Conservation (phyloP, 2,888 invertebrate genomes). For the Mesorhabditis sp. region DNA sequence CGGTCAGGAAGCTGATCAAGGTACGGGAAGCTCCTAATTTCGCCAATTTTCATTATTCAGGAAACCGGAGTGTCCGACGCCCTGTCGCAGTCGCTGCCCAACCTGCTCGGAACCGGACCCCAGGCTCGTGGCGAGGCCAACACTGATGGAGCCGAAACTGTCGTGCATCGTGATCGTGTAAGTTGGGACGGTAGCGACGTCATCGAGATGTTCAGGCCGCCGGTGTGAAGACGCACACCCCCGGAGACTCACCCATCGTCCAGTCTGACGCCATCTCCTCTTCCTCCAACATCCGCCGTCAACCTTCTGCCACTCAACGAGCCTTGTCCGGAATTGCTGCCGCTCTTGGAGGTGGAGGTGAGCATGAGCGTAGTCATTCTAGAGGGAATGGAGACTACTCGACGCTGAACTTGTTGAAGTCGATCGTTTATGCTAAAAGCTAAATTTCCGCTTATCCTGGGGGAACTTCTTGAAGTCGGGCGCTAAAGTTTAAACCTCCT, state of each 20-base stretch:
- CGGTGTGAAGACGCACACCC: conserved; percentile 25
- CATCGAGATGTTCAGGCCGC: conserved; percentile 21
- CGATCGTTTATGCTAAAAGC: not conserved
- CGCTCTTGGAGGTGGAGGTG: conserved; percentile 64
- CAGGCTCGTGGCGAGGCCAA: not conserved
- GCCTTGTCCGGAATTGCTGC: conserved; percentile 71
- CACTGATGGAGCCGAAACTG: not conserved
- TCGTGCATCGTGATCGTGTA: conserved; percentile 25
- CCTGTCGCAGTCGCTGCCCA: conserved; percentile 53
- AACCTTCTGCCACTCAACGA: conserved; percentile 52
- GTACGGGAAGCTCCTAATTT: conserved; percentile 39
- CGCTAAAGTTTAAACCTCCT: too few species aligned
- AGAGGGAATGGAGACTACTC: not conserved
- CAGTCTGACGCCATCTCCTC: conserved; percentile 14
- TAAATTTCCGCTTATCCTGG: not conserved
- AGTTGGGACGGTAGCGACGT: conserved; percentile 25
- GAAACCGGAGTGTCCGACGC: conserved; percentile 56
- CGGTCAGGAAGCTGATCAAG: conserved; percentile 55
- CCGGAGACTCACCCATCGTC: conserved; percentile 21
- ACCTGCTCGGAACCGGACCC: conserved; percentile 38
- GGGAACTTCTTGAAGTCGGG: too few species aligned
- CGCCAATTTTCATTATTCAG: not conserved
- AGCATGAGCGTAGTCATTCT: not conserved
- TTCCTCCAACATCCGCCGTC: conserved; percentile 46
- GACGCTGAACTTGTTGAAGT: not conserved